phyloP scores from a whole-genome alignment of 2,797 vertebrate genomes.

The Dryobates pubescens region DNA sequence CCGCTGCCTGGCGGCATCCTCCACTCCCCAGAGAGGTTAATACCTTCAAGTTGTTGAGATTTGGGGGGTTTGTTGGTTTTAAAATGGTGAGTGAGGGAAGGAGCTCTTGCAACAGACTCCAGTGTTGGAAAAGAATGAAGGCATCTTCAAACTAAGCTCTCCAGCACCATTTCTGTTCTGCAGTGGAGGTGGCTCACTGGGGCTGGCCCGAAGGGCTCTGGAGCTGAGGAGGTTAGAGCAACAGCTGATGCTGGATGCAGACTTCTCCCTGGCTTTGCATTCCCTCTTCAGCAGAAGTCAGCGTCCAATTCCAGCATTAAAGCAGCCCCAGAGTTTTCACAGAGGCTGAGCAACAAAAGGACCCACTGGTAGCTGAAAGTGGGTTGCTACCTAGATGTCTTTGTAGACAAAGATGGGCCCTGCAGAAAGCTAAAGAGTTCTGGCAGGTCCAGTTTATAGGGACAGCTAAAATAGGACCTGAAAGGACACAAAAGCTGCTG shows the following conservation, averaged over 20 bases:
- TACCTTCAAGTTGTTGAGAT: slow-evolving; percentile 18
- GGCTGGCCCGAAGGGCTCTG: background rate
- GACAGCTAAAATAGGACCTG: slow-evolving; percentile 3
- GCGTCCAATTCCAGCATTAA: background rate
- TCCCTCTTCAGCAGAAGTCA: background rate
- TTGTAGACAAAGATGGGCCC: slow-evolving; percentile 6
- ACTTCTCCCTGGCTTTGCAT: background rate
- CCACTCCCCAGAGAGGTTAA: slow-evolving; percentile 9
- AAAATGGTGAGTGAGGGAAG: background rate
- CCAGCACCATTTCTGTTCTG: background rate
- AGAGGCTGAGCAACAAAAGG: slow-evolving; percentile 33
- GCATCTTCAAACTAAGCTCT: background rate
- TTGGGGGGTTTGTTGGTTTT: slow-evolving; percentile 32
- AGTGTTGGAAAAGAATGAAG: background rate
- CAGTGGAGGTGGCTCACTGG: background rate
- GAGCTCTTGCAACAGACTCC: background rate
- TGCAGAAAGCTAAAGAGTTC: background rate
- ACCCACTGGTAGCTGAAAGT: background rate
- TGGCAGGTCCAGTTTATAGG: background rate
- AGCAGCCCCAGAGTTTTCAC: background rate
- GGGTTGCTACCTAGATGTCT: slow-evolving; percentile 39
- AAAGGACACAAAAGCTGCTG: slow-evolving; percentile 37
- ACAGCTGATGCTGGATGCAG: background rate
- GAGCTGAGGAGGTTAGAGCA: background rate
- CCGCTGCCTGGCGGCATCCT: slow-evolving; percentile 12